These are phyloP conservation scores for Trilocha varians DNA, from an alignment of 2,888 invertebrate species.

Conservation along the genomic window DNA sequence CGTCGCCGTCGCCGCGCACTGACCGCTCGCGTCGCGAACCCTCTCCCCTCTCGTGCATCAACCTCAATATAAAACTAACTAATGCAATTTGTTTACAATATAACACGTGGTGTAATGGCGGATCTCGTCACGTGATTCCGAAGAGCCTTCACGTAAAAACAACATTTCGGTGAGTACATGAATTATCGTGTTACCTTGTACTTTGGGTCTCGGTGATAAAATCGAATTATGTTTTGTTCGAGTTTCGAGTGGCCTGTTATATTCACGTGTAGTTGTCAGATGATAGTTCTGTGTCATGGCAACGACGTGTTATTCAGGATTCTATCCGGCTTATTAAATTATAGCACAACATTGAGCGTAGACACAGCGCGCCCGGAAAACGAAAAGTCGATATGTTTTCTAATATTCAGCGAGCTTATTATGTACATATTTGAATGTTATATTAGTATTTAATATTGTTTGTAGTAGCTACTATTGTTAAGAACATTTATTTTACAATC, in stretches of 20 bases:
- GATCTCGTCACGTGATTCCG: constrained; percentile 25
- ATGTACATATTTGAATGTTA: too few relatives aligned
- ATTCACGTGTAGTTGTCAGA: not conserved
- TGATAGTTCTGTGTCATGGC: not conserved
- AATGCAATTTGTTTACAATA: constrained; percentile 22
- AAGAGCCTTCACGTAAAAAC: constrained; percentile 5
- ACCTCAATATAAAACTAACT: constrained; percentile 6
- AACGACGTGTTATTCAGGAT: not conserved
- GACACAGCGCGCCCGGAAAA: not conserved
- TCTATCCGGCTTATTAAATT: not conserved
- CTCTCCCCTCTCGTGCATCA: constrained; percentile 19
- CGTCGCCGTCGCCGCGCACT: constrained; percentile 40
- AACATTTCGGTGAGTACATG: not conserved
- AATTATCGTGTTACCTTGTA: not conserved
- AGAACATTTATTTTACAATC: not conserved
- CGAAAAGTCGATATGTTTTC: not conserved
- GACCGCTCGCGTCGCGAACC: constrained; percentile 11
- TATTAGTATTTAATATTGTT: too few relatives aligned
- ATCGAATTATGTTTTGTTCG: not conserved
- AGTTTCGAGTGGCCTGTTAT: not conserved
- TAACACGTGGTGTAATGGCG: constrained; percentile 29
- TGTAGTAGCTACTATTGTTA: too few relatives aligned
- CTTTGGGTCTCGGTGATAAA: not conserved
- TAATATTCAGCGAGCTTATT: not conserved
- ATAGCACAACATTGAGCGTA: not conserved